Conservation (phyloP, 2,797 vertebrate species). For the Sardinella longiceps region DNA sequence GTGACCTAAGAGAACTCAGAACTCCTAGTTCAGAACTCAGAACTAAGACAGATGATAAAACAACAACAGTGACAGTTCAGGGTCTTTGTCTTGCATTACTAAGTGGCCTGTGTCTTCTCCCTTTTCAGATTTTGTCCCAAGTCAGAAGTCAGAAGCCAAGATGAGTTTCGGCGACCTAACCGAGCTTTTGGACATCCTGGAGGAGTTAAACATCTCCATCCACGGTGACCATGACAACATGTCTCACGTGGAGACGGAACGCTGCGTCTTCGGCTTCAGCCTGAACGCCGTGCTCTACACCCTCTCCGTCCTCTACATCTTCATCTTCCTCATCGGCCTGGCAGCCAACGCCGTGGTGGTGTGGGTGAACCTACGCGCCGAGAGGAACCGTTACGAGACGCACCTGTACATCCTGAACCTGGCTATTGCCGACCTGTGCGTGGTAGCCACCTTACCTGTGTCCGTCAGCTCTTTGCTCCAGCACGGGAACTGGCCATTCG, state of each 20-base stretch:
- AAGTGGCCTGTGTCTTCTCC: not conserved
- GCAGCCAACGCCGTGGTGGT: conserved; percentile 86
- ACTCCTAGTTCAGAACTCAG: no score
- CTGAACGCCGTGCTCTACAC: conserved; percentile 77
- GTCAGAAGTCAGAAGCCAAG: not conserved
- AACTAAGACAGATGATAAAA: not conserved
- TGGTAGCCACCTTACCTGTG: conserved; percentile 86
- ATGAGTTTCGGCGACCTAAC: conserved; percentile 78
- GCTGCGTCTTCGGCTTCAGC: conserved; percentile 74
- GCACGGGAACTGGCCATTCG: conserved; percentile 88
- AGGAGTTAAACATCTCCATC: conserved; percentile 80
- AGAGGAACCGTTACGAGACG: conserved; percentile 81
- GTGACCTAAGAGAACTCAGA: not conserved
- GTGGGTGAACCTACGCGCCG: conserved; percentile 85
- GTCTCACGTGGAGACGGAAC: conserved; percentile 79
- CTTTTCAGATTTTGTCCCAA: conserved; percentile 37
- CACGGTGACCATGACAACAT: conserved; percentile 63
- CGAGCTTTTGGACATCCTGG: conserved; percentile 77
- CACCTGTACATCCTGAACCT: conserved; percentile 90
- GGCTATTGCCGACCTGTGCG: conserved; percentile 85
- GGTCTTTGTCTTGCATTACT: not conserved
- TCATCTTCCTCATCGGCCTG: conserved; percentile 88
- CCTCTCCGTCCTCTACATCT: conserved; percentile 84
- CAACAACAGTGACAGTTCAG: not conserved
- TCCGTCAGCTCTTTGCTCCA: conserved; percentile 87